Conservation (phyloP, 2,113 vertebrate species). For the Clupea harengus region DNA sequence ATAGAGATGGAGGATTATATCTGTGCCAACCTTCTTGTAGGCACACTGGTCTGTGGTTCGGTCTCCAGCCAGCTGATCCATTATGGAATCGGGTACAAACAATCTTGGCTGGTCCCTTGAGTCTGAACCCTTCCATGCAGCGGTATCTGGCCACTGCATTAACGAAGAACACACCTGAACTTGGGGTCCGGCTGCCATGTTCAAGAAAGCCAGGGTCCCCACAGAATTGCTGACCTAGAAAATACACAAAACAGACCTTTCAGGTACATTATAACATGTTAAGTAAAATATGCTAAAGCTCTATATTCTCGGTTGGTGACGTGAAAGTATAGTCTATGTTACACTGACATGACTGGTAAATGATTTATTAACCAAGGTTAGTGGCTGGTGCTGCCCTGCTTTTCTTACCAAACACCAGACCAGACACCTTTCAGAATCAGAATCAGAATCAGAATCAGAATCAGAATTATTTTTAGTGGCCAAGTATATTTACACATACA, state of each 20-base stretch:
- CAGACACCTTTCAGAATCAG: too few relatives aligned
- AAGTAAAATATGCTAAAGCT: neutral
- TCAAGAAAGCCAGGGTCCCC: constrained; percentile 75
- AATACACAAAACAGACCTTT: constrained; percentile 6
- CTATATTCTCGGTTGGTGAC: too few relatives aligned
- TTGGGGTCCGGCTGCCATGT: constrained; percentile 77
- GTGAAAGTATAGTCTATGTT: too few relatives aligned
- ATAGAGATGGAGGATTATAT: neutral
- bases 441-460: too few relatives aligned
- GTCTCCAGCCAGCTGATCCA: constrained; percentile 80
- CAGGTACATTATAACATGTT: neutral
- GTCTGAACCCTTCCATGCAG: constrained; percentile 78
- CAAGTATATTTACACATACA: too few relatives aligned
- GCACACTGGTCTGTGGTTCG: constrained; percentile 76
- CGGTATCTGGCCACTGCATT: constrained; percentile 75
- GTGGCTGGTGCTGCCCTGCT: too few relatives aligned
- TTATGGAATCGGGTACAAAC: constrained; percentile 75
- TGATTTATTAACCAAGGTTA: too few relatives aligned
- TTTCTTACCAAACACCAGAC: too few relatives aligned
- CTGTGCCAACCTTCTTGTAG: constrained; percentile 76
- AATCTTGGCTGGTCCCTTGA: constrained; percentile 78
- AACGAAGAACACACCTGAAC: constrained; percentile 74
- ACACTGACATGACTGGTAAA: too few relatives aligned
- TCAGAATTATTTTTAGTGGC: too few relatives aligned
- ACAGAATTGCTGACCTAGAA: constrained; percentile 60